Base-by-base conservation (phyloP, 2,888 invertebrate species). In the Drosophila ezoana region DNA sequence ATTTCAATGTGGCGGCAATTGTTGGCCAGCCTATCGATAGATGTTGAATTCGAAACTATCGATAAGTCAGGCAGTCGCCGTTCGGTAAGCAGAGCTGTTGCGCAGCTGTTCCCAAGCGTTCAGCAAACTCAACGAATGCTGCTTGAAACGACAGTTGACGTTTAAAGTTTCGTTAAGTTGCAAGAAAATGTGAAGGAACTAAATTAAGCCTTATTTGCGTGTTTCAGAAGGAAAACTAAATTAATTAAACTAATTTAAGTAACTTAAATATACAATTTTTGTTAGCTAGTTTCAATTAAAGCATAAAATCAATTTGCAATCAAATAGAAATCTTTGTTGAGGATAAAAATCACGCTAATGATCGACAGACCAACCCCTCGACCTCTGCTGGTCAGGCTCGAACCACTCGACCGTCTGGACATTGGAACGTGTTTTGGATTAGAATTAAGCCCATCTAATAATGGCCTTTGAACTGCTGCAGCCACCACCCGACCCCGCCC, bases 381-480 rank as follows among this genome's bases (percentile, higher is more conserved):
- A 11, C 8, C 8, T 53, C 2, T n/a, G n/a, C 33, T 43, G 23
- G 23, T 23, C 23, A 23, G 0, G 2, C 0, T 40, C 62, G 61
- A 51, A 51, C 58, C 61, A 62, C 43, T 66, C 69, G 65, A 65
- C 14, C 40, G 51, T 64, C 48, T 62, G 62, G 20, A 20, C 61
- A 35, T 18, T 41, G 75, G 72, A 86, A 85, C 85, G 85, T 86
- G 85, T 81, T 49, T 69, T 58, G 85, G 87, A 78, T 86, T 86
- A 87, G 72, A 86, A 86, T 82, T 86, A 85, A 85, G 79, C 75
- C 72, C 61, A 59, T 75, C 53, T 60, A 58, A 69, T 67, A 62
- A 69, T 69, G 62, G n/a, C 43, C 53, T 78, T 71, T 67, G 70
- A 67, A 64, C 71, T 40, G 66, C 51, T 80, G 82, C 72, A 72